Evolutionary conservation across 2,888 invertebrate genomes (phyloP).

Genomic region (Ornithoptera alexandrae): DNA sequence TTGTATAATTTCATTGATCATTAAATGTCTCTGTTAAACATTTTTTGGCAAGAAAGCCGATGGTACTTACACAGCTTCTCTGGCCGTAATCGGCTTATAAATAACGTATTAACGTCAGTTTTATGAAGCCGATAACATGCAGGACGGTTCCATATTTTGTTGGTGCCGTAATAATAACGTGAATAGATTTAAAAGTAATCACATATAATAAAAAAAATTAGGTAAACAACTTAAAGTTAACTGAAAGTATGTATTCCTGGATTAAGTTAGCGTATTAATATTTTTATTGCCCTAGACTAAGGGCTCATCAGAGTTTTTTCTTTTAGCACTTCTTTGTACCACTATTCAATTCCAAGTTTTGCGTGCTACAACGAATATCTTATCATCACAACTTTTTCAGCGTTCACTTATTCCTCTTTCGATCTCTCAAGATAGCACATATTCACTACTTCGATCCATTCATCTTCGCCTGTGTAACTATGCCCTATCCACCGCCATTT

Average conservation of each 20-base stretch:
- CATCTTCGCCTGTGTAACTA: no score
- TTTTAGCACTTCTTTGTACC: no score
- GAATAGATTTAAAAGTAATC: no score
- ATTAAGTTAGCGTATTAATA: no score
- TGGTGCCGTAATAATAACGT: not conserved
- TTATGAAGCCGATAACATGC: slow-evolving; percentile 17
- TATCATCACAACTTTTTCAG: no score
- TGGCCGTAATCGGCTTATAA: slow-evolving; percentile 10
- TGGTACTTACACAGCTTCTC: not conserved
- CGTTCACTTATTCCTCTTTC: no score
- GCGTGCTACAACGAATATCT: no score
- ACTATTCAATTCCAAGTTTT: no score
- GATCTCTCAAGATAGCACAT: no score
- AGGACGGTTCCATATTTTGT: slow-evolving; percentile 6
- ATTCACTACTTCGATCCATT: no score
- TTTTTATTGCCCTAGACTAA: not conserved
- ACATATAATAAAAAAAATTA: not conserved
- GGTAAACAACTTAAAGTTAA: not conserved
- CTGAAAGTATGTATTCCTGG: no score
- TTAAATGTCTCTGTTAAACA: not conserved
- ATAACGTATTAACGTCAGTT: slow-evolving; percentile 15
- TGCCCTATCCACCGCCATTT: no score
- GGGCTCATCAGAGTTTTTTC: not conserved
- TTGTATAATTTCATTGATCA: not conserved
- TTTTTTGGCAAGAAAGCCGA: not conserved